Percentiles rank a stretch among this genome's conserved stretches.
These are phyloP conservation scores for Setophaga petechia DNA, from an alignment of 2,113 vertebrate species.

Conservation along the genomic window DNA sequence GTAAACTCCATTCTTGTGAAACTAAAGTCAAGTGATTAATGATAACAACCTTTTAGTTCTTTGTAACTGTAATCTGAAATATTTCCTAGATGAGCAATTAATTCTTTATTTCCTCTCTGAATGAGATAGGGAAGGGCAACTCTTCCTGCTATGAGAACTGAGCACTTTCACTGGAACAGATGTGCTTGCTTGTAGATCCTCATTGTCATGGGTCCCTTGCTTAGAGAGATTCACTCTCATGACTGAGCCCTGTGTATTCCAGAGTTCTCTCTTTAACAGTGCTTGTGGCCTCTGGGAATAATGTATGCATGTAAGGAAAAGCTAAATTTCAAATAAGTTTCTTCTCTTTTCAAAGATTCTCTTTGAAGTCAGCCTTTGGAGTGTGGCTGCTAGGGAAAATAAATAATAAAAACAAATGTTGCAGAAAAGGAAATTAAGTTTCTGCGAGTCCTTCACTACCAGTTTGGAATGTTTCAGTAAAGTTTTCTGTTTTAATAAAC, in stretches of 20 bases:
- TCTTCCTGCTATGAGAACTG: not conserved
- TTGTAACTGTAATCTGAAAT: not conserved
- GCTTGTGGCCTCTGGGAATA: not conserved
- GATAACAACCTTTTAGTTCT: not conserved
- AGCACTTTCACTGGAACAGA: not conserved
- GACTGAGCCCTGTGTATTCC: not conserved
- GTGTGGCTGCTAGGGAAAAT: not conserved
- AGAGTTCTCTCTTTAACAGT: not conserved
- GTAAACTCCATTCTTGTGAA: not conserved
- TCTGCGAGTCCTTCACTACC: not conserved
- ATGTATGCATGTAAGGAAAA: not conserved
- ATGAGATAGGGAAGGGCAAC: not conserved
- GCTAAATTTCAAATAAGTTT: slow-evolving; percentile 1
- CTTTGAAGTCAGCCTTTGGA: slow-evolving; percentile 19
- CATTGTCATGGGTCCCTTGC: not conserved
- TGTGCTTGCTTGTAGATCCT: not conserved
- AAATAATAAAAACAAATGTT: slow-evolving; percentile 2
- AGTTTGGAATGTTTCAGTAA: slow-evolving; percentile 9
- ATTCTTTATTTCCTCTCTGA: not conserved
- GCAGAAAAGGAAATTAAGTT: slow-evolving; percentile 36
- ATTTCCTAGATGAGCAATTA: not conserved
- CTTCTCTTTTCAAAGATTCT: not conserved
- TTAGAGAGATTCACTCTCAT: not conserved
- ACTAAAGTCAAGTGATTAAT: not conserved
- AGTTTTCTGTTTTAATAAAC: slow-evolving; percentile 21